phyloP scores from a whole-genome alignment of 1,140 invertebrate species.

The Teleogryllus occipitalis region DNA sequence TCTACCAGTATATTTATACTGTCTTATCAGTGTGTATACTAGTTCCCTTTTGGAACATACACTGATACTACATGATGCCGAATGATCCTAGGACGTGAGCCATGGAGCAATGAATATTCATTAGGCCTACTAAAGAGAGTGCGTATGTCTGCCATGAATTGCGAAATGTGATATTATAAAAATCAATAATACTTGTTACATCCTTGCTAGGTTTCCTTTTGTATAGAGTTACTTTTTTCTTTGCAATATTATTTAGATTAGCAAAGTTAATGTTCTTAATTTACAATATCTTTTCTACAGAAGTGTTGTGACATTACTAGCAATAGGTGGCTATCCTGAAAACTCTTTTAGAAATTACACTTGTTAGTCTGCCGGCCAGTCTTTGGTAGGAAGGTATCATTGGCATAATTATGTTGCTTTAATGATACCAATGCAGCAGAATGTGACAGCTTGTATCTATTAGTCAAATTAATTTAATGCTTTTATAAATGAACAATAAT shows the following conservation, averaged over 20 bases:
- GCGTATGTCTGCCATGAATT: background rate
- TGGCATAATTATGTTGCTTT: background rate
- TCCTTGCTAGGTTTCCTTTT: background rate
- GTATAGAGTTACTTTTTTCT: background rate
- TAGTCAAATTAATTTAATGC: background rate
- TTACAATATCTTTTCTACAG: background rate
- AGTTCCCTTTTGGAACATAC: slow-evolving; percentile 1
- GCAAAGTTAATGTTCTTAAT: background rate
- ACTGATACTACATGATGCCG: background rate
- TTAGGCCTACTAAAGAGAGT: background rate
- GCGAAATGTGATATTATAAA: background rate
- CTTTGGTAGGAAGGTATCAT: background rate
- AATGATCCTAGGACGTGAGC: background rate
- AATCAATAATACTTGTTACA: slow-evolving; percentile 1
- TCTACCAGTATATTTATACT: background rate
- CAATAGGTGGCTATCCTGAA: slow-evolving; percentile 3
- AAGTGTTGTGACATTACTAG: slow-evolving; percentile 4
- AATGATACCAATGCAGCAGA: background rate
- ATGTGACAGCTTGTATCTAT: background rate
- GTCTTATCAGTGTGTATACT: background rate
- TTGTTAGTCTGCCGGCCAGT: background rate
- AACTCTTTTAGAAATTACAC: background rate
- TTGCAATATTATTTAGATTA: background rate
- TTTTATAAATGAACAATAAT: background rate
- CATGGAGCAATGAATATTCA: slow-evolving; percentile 4